A percentile compares a stretch with the other conserved stretches of the same genome.
Conservation (phyloP, 2,113 vertebrate genomes). For the Upupa epops region DNA sequence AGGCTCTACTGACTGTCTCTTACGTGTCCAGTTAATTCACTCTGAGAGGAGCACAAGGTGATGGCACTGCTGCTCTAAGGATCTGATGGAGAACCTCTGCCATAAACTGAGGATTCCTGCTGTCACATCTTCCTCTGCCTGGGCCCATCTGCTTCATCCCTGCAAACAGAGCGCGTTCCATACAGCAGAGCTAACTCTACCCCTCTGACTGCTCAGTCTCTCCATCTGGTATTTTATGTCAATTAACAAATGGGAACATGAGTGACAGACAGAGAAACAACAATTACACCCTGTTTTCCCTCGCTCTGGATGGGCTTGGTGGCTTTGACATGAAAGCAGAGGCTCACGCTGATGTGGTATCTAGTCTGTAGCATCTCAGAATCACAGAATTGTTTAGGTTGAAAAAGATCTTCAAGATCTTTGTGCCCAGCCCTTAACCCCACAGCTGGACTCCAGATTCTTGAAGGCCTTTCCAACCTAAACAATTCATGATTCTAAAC, state of each 20-base stretch:
- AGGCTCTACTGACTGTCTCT: not conserved
- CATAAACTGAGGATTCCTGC: not conserved
- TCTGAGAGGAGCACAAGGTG: not conserved
- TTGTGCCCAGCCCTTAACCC: too few species aligned
- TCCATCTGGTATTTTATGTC: slow-evolving; percentile 54
- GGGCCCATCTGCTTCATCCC: not conserved
- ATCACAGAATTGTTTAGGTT: too few species aligned
- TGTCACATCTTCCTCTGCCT: not conserved
- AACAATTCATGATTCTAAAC: not conserved
- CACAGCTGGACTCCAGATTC: too few species aligned
- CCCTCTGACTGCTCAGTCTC: not conserved
- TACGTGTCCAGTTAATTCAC: not conserved
- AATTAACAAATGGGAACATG: slow-evolving; percentile 55
- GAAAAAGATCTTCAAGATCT: too few species aligned
- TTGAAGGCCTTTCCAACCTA: too few species aligned
- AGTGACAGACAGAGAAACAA: slow-evolving; percentile 13
- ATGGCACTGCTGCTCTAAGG: not conserved
- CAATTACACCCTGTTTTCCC: slow-evolving; percentile 17
- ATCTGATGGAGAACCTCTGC: not conserved
- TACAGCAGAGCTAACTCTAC: slow-evolving; percentile 19
- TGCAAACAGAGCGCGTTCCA: not conserved
- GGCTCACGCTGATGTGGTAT: too few species aligned
- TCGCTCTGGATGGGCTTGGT: not conserved
- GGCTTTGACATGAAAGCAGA: not conserved
- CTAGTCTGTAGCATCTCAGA: too few species aligned